A percentile compares a stretch with the other conserved stretches of the same genome.
phyloP scores from a whole-genome alignment of 2,113 vertebrate species.

The Sylvilagus bachmani region DNA sequence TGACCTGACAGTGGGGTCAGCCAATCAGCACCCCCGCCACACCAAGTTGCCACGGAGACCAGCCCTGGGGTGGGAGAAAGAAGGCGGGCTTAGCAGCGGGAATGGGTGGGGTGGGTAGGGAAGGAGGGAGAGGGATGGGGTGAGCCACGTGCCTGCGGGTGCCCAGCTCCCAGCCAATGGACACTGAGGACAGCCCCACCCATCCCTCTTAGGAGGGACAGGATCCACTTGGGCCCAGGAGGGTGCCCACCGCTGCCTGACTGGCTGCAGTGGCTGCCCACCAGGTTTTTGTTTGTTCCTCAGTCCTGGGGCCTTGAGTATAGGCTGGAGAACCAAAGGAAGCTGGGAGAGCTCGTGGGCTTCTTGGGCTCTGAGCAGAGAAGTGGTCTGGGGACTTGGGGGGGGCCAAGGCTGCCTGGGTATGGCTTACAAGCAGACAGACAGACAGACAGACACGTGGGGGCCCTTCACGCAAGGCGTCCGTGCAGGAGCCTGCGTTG shows the following conservation, averaged over 20 bases:
- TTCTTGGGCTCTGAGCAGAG: neutral
- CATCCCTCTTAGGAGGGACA: conserved; percentile 56
- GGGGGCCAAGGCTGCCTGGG: neutral
- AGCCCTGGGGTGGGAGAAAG: conserved; percentile 78
- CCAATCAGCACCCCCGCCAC: conserved; percentile 72
- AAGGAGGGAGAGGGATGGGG: conserved; percentile 59
- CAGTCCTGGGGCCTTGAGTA: conserved; percentile 21
- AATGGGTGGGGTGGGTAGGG: conserved; percentile 71
- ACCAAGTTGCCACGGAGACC: conserved; percentile 73
- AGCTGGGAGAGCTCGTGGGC: neutral
- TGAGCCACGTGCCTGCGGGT: conserved; percentile 67
- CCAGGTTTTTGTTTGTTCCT: conserved; percentile 33
- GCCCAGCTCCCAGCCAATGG: conserved; percentile 73
- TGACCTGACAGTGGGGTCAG: conserved; percentile 79
- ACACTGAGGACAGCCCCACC: conserved; percentile 20
- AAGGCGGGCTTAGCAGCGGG: conserved; percentile 66
- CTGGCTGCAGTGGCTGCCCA: neutral
- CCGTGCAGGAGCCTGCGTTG: neutral
- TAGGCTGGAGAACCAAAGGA: neutral
- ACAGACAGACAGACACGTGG: neutral
- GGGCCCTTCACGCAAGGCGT: neutral
- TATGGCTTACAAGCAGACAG: neutral
- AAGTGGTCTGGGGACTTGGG: neutral
- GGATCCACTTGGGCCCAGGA: conserved; percentile 55
- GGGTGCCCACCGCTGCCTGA: conserved; percentile 50